Conservation (phyloP, 1,140 invertebrate species). For the Drosophila ficusphila region DNA sequence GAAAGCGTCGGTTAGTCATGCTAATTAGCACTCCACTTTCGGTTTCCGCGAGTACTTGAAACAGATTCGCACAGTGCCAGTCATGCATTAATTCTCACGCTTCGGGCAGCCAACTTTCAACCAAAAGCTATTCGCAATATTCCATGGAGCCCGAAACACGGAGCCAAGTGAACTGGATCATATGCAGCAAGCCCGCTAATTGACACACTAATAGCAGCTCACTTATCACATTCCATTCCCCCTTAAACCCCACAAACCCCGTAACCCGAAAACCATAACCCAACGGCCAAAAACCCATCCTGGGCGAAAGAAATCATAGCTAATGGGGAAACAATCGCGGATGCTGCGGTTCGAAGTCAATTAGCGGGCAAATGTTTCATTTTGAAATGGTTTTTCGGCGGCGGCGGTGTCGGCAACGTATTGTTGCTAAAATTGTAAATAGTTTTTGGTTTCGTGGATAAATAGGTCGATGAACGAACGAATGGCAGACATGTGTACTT, state of each 20-base stretch:
- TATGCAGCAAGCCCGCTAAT: constrained; percentile 60
- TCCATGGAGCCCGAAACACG: constrained; percentile 1
- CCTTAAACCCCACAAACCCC: background rate
- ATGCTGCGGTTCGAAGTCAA: constrained; percentile 79
- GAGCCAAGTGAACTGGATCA: constrained; percentile 60
- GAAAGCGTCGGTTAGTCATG: constrained; percentile 19
- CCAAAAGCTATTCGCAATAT: background rate
- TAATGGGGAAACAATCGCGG: constrained; percentile 81
- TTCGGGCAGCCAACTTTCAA: constrained; percentile 17
- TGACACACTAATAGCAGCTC: constrained; percentile 73
- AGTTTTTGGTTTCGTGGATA: constrained; percentile 54
- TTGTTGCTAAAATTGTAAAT: constrained; percentile 42
- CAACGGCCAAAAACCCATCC: too few relatives aligned
- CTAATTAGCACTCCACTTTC: constrained; percentile 67
- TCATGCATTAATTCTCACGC: constrained; percentile 69
- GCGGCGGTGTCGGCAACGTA: constrained; percentile 16
- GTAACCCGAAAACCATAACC: background rate
- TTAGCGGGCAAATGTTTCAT: constrained; percentile 73
- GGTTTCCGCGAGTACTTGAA: constrained; percentile 55
- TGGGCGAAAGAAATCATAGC: constrained; percentile 65
- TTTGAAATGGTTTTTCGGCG: constrained; percentile 60
- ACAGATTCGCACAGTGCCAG: constrained; percentile 32
- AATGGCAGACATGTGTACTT: constrained; percentile 1
- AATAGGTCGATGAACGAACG: constrained; percentile 44
- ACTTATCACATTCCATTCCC: constrained; percentile 52